Evolutionary conservation across 30 jellyfish, hydroid and myxozoan genomes (phyloP), one percentile per base, ranked within the genome.

Genomic region (Rhopilema esculentum): DNA sequence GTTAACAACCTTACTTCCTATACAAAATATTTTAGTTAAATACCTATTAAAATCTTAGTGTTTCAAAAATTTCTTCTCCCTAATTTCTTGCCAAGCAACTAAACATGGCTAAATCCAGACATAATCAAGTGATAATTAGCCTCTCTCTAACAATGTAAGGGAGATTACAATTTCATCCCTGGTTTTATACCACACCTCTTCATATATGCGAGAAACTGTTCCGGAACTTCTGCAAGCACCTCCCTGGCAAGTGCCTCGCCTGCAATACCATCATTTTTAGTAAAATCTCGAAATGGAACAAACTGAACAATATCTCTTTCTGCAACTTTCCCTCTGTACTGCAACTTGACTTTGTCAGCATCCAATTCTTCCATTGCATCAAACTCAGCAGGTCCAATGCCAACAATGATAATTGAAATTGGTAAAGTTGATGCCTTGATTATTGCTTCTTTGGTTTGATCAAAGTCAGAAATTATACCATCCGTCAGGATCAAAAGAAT

Each of bases 271-370:
- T 40, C 12, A 29, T 93, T 71, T 33, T 71, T 72, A 23, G 49
- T 49, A 82, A 85, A 95, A 23, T 90, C 70, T 12, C 93, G 74
- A 80, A 82, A 95, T 62, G 99, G 97, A 53, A 95, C 99, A 86
- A 95, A 95, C 85, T 95, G 99, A 22, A 95, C 99, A 83, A 95
- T 95, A 79, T 95, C 99, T 63, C 97, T 92, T 30, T 90, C 96
- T 1, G 99, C 99, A 48, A 50, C 32, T n/a, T 72, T 69, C 33
- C 96, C 99, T 31, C 86, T 64, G 21, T 18, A 85, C 24, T 67
- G 49, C 81, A 95, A 69, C 32, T 62, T 62, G 16, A 50, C 87
- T 12, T 85, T 84, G 75, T 95, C 99, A 4, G 90, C 94, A 90
- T 95, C 99, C 27, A 95, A 71, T 74, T 89, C 97, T 8, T 85